Percentiles rank a stretch among this genome's conserved stretches.
Conservation (phyloP, 1,140 invertebrate genomes). For the Lasioglossum baleicum region DNA sequence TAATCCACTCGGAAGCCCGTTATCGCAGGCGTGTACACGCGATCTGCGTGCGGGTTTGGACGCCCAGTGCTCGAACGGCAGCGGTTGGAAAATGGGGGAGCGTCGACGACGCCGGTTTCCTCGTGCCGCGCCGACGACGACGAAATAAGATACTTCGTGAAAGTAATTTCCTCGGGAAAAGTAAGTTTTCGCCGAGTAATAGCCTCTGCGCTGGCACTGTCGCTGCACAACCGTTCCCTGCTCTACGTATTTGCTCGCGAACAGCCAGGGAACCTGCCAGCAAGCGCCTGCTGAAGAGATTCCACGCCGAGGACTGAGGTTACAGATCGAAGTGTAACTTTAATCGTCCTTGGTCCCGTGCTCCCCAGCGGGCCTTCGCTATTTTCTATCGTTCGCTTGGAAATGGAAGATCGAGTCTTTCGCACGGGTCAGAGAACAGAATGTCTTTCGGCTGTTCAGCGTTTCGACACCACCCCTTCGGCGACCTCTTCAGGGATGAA, state of each 20-base stretch:
- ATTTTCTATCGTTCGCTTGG: neutral
- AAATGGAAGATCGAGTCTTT: neutral
- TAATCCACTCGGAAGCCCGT: constrained; percentile 21
- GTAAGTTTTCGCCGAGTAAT: constrained; percentile 69
- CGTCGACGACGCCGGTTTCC: constrained; percentile 11
- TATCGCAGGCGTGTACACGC: constrained; percentile 12
- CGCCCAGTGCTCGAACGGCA: neutral
- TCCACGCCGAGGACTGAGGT: constrained; percentile 44
- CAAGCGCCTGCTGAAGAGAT: constrained; percentile 39
- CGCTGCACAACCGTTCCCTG: constrained; percentile 20
- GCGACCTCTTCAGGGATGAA: neutral
- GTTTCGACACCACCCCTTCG: neutral
- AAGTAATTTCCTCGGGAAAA: constrained; percentile 68
- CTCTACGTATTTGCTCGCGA: constrained; percentile 45
- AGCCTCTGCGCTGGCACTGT: constrained; percentile 51
- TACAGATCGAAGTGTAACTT: constrained; percentile 62
- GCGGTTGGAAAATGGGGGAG: constrained; percentile 20
- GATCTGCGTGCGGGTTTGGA: neutral
- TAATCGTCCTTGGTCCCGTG: constrained; percentile 26
- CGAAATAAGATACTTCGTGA: constrained; percentile 68
- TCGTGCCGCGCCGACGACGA: constrained; percentile 19
- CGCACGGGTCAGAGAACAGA: neutral
- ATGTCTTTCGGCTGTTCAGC: neutral
- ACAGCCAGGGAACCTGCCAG: neutral
- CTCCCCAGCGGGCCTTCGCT: neutral